Evolutionary conservation across 2,113 vertebrate genomes (phyloP), one percentile per base, ranked within the genome.

Genomic region (Myiozetetes cayanensis): DNA sequence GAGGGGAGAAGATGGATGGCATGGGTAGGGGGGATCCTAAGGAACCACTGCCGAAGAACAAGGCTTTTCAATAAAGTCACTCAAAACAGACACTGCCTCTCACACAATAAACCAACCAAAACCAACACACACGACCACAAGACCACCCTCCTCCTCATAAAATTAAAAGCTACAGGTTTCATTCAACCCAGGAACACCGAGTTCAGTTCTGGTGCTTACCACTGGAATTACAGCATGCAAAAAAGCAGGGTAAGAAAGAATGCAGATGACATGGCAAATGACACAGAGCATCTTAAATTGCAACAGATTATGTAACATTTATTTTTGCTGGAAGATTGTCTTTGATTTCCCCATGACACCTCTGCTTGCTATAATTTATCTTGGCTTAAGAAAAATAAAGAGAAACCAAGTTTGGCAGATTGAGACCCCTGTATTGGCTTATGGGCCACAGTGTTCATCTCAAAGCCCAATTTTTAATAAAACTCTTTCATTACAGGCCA

Each of bases 61-160:
- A 62, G 85, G 61, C 28, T 63, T 78, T 27, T 23, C 35, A 27
- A n/a, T 28, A 4, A 65, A 77, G 13, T 47, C 27, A 85, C 23
- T 59, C 21, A 67, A 78, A 85, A 58, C 12, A 81, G 61, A 74
- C 23, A 74, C 9, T 5, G 78, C 14, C 50, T 19, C 43, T 63
- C 49, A 86, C 14, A 91, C 68, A 75, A 89, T 58, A 43, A 50
- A 25, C n/a, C 4, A 81, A n/a, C 7, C 21, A 55, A 39, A 61
- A 53, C 8, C 56, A 37, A 62, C 1, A 5, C 13, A 35, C 10
- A 85, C 0, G 2, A 46, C 21, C 13, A 78, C 20, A 66, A 13
- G 4, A 27, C 6, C 15, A 61, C 49, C 31, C 41, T 50, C 31
- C 30, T 55, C 31, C n/a, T 70, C 39, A 56, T 8, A n/a, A 72